Percentiles rank a stretch among this genome's conserved stretches.
phyloP scores from a whole-genome alignment of 2,888 invertebrate genomes.

The Thecocarcelia acutangulata region DNA sequence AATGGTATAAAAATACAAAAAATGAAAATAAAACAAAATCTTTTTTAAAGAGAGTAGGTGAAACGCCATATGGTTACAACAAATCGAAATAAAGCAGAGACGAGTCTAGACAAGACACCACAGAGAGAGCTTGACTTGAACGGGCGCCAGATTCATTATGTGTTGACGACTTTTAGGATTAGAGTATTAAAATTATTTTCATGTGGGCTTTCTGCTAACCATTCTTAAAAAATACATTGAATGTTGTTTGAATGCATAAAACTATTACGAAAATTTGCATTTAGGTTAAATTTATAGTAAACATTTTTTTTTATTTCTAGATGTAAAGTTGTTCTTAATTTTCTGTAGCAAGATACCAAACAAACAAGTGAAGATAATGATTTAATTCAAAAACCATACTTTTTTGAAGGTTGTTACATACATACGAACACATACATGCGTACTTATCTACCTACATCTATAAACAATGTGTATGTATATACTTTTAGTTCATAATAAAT shows the following conservation, averaged over 20 bases:
- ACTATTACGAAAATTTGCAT: slow-evolving; percentile 42
- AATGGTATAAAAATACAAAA: slow-evolving; percentile 32
- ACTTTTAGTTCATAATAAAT: too few relatives aligned
- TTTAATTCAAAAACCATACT: not conserved
- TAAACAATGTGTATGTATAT: too few relatives aligned
- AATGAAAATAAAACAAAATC: slow-evolving; percentile 4
- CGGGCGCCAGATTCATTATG: slow-evolving; percentile 58
- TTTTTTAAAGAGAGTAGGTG: slow-evolving; percentile 52
- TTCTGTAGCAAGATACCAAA: slow-evolving; percentile 2
- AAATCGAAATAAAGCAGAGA: slow-evolving; percentile 30
- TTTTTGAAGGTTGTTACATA: not conserved
- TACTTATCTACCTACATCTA: too few relatives aligned
- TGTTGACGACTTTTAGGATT: slow-evolving; percentile 49
- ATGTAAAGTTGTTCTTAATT: slow-evolving; percentile 2
- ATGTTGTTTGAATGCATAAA: not conserved
- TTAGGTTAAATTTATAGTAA: slow-evolving; percentile 43
- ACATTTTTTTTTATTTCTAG: slow-evolving; percentile 10
- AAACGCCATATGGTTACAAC: slow-evolving; percentile 48
- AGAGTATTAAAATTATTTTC: slow-evolving; percentile 34
- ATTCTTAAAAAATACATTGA: not conserved
- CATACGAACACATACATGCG: too few relatives aligned
- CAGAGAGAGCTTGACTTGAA: slow-evolving; percentile 53
- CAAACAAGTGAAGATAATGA: slow-evolving; percentile 26
- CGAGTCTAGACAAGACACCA: slow-evolving; percentile 54
- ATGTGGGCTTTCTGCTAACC: slow-evolving; percentile 47